phyloP scores from a whole-genome alignment of 2,888 invertebrate genomes.

The Ernsta delagoae region DNA sequence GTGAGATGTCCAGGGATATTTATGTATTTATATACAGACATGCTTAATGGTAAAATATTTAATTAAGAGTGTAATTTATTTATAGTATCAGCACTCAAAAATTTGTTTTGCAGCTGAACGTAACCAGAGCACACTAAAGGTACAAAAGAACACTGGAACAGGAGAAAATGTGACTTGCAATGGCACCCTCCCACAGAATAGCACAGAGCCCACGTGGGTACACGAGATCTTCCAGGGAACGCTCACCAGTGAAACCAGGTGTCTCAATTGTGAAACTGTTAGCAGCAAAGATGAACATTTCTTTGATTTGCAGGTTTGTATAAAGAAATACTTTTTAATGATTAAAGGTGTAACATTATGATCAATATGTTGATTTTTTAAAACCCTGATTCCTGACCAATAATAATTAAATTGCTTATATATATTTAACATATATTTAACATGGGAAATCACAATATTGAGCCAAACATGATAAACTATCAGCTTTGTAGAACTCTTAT shows the following conservation, averaged over 20 bases:
- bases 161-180: conserved; percentile 74
- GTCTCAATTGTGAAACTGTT: conserved; percentile 99
- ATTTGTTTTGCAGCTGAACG: conserved; percentile 86
- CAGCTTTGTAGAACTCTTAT: no score
- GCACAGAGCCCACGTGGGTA: conserved; percentile 98
- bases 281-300: conserved; percentile 99
- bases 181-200: conserved; percentile 65
- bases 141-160: conserved; percentile 79
- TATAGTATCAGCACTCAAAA: not conserved
- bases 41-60: no score
- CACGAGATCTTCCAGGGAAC: conserved; percentile 99
- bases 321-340: not conserved
- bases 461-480: no score
- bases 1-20: no score
- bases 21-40: no score
- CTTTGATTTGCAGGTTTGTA: conserved; percentile 93
- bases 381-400: no score
- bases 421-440: no score
- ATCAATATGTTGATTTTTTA: no score
- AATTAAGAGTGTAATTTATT: no score
- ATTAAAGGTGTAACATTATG: no score
- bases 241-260: conserved; percentile 98
- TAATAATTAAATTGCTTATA: no score
- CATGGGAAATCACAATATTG: no score
- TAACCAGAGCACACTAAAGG: conserved; percentile 88